Evolutionary conservation across 2,797 vertebrate genomes (phyloP), one percentile per base, ranked within the genome.

Genomic region (Argentina silus): DNA sequence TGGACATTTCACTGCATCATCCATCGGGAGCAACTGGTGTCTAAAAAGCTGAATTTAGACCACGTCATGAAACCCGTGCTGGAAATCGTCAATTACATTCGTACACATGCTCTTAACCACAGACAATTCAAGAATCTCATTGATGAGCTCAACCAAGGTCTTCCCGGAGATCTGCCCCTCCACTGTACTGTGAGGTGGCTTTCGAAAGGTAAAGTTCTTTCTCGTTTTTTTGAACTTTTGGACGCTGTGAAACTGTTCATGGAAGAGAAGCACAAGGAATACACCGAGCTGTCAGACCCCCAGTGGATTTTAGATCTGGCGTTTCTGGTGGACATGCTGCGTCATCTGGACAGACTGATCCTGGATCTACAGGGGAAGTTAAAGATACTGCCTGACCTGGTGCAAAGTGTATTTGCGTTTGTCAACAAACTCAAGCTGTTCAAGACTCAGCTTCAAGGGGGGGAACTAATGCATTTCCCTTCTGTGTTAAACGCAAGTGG

Each of bases 1-100:
- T 79, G 60, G 72, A 77, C 9, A 0, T 75, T 77, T 36, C 78
- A 77, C 53, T 77, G 69, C 53, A 77, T 82, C 59, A 76, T 77
- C 51, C 73, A 78, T 21, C 43, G 47, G 42, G 79, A 78, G 66
- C 43, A 78, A 4, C 72, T 69, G 6, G 64, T 74, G 63, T 74
- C 77, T 67, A 76, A 78, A 70, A 56, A 53, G 17, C 42, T 78
- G 51, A 73, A 70, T 7, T 66, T 70, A 17, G 60, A 68, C 70
- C 36, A 81, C 43, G 51, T 70, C 47, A 76, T 76, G 67, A 79
- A 78, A 42, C 70, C 76, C 45, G 63, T 74, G 67, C 21, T 79
- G 57, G 71, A 76, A 53, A 78, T 73, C 10, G 74, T 71, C 3
- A 61, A 74, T 36, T 76, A 14, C 42, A 74, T 78, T 17, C 11